Percentiles rank a stretch among this genome's conserved stretches.
Conservation (phyloP, 1,140 invertebrate species). For the Stenopsyche tienmushanensis region DNA sequence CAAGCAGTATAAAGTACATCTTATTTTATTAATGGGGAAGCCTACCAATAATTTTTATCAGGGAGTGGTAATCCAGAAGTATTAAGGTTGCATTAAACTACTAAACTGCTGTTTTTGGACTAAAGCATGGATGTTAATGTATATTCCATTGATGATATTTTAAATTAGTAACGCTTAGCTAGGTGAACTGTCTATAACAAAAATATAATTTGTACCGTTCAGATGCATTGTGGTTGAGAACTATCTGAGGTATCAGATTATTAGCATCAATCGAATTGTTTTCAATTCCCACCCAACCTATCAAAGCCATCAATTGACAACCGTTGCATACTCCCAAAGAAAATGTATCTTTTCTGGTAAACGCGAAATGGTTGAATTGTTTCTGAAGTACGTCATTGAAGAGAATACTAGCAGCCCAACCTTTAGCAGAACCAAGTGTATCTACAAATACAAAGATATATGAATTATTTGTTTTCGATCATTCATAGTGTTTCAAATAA, state of each 20-base stretch:
- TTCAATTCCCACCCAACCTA: conserved; percentile 63
- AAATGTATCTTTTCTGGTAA: conserved; percentile 78
- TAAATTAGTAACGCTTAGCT: no score
- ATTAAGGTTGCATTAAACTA: no score
- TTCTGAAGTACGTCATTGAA: conserved; percentile 66
- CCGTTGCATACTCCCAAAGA: conserved; percentile 97
- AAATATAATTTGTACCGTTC: conserved; percentile 60
- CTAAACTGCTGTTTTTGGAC: no score
- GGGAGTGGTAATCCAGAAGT: no score
- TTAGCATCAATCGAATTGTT: conserved; percentile 40
- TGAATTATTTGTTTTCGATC: background rate
- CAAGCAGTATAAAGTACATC: no score
- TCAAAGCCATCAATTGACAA: conserved; percentile 90
- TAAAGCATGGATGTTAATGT: no score
- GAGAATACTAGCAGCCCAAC: conserved; percentile 91
- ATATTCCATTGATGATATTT: no score
- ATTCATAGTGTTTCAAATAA: background rate
- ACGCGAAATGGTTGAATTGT: conserved; percentile 74
- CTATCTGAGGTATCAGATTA: conserved; percentile 61
- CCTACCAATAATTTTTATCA: no score
- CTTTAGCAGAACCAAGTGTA: conserved; percentile 94
- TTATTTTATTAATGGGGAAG: no score
- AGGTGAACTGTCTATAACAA: background rate
- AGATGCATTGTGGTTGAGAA: conserved; percentile 83
- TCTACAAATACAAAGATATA: conserved; percentile 59